phyloP scores from a whole-genome alignment of 2,113 vertebrate genomes.

The Neogale vison region DNA sequence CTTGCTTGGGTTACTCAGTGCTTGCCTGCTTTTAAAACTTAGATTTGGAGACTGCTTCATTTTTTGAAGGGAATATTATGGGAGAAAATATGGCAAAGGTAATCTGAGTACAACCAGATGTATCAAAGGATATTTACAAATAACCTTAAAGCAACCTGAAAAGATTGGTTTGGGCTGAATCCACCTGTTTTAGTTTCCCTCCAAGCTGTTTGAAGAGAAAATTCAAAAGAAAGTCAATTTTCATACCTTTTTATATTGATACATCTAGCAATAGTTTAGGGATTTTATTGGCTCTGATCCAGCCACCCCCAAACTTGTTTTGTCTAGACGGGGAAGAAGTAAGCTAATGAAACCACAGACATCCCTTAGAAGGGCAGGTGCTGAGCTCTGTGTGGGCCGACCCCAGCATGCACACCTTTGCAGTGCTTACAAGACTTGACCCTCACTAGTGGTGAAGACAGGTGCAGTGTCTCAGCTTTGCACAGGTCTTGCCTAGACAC shows the following conservation, averaged over 20 bases:
- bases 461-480: not conserved
- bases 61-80: conserved; percentile 19
- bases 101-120: not conserved
- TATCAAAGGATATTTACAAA: not conserved
- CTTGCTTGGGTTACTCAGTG: not conserved
- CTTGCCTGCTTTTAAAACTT: not conserved
- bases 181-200: not conserved
- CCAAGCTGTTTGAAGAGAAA: conserved; percentile 4
- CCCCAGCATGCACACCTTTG: not conserved
- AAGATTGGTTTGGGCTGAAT: not conserved
- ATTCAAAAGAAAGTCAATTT: not conserved
- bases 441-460: not conserved
- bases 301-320: not conserved
- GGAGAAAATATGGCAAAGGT: not conserved
- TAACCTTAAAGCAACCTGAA: not conserved
- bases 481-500: not conserved
- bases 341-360: not conserved
- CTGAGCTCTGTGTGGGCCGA: not conserved
- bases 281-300: not conserved
- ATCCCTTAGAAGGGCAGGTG: not conserved
- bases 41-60: not conserved
- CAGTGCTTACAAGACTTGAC: not conserved
- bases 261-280: not conserved
- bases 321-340: not conserved
- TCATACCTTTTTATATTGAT: not conserved